Conservation (phyloP, 2,797 vertebrate genomes). For the Pipistrellus pipistrellus region DNA sequence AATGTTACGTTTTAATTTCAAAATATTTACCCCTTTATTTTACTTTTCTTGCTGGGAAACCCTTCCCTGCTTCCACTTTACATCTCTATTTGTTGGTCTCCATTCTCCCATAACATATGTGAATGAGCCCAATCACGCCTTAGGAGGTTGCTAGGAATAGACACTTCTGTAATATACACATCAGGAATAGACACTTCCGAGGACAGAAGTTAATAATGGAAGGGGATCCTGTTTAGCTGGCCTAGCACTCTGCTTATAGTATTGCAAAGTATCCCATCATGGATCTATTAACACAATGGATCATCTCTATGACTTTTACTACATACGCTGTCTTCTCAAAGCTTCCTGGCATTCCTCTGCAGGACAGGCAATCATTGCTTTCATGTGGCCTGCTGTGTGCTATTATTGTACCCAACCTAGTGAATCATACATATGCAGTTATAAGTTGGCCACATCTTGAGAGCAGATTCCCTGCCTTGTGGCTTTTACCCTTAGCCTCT, state of each 20-base stretch:
- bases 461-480: neutral
- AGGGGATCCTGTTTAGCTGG: neutral
- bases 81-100: neutral
- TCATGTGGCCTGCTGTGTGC: neutral
- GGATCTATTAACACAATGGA: neutral
- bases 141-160: neutral
- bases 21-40: neutral
- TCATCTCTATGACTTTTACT: neutral
- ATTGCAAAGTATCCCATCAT: neutral
- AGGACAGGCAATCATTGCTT: neutral
- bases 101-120: neutral
- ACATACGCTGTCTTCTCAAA: neutral
- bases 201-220: neutral
- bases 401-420: neutral
- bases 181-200: neutral
- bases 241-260: neutral
- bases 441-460: neutral
- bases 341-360: neutral
- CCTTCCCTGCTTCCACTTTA: neutral
- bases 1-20: constrained; percentile 21
- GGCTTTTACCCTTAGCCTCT: neutral
- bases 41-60: neutral
- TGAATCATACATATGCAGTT: neutral
- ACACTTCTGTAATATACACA: too few relatives aligned
- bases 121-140: neutral